Evolutionary conservation across 2,113 vertebrate genomes (phyloP).

Genomic region (Ovis aries): DNA sequence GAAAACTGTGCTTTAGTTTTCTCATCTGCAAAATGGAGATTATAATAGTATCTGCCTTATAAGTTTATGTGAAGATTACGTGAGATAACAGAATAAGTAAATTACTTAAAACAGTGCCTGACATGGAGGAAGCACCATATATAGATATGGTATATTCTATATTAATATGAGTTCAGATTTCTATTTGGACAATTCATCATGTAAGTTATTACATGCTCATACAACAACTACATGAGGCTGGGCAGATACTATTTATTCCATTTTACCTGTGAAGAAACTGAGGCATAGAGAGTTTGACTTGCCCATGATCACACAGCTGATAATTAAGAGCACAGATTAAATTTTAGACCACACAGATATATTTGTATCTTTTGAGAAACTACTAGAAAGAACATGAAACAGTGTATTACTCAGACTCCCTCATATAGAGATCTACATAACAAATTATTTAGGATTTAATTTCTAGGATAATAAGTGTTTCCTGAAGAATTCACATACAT

Average conservation of each 20-base stretch:
- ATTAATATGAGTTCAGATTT: not conserved
- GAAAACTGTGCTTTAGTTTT: not conserved
- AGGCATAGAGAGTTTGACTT: not conserved
- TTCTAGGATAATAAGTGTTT: not conserved
- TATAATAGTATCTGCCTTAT: not conserved
- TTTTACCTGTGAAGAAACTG: not conserved
- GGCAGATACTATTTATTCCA: not conserved
- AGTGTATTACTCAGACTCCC: conserved; percentile 7
- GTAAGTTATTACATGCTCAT: not conserved
- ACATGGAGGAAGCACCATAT: not conserved
- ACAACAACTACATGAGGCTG: not conserved
- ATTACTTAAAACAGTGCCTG: not conserved
- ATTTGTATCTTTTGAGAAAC: conserved; percentile 10
- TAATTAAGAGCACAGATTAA: not conserved
- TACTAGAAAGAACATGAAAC: not conserved
- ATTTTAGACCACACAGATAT: not conserved
- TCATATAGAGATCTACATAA: not conserved
- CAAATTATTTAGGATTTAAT: not conserved
- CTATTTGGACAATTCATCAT: not conserved
- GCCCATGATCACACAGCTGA: not conserved
- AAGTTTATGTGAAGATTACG: not conserved
- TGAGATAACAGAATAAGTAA: not conserved
- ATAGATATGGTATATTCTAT: not conserved
- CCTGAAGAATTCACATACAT: conserved; percentile 7
- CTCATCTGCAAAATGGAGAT: conserved; percentile 24